Evolutionary conservation across 2,797 vertebrate species (phyloP), one percentile per base, ranked within the genome.

Genomic region (Sarcoramphus papa): DNA sequence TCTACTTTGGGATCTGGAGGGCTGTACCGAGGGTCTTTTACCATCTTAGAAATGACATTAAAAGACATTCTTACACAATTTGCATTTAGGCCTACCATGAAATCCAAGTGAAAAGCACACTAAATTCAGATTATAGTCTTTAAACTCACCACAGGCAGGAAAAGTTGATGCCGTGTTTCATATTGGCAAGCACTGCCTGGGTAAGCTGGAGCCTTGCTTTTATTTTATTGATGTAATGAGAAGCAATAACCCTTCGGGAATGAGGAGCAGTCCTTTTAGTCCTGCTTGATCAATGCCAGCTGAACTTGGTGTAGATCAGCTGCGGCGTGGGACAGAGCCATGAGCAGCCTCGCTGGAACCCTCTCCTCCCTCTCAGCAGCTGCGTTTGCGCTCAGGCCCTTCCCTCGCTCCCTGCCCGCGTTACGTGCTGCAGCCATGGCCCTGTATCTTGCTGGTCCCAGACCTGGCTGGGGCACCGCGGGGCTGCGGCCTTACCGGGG

Each of bases 21-120:
- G 74, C 93, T 97, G 92, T 95, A 97, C 35, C 94, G 91, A 89
- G 89, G 89, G 56, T 97, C 83, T 76, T 96, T 88, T 75, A 92
- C 88, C 94, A 97, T 95, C 83, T 82, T 87, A 76, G 69, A 72
- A 93, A 88, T 31, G 2, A 51, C 43, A 88, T 33, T 88, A 45
- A 82, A 92, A 94, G 28, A 68, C 21, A 35, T 82, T 77, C 56
- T n/a, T 37, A 40, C 3, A 80, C 4, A 41, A 70, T 40, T 21
- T 57, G 28, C 50, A 69, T 54, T 37, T 54, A 72, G 72, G 30
- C 28, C 60, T 53, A 37, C 14, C 37, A 45, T 8, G 1, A 76
- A 87, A 82, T 68, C 53, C 56, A 72, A 79, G 80, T 12, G 43
- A 95, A 91, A 92, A 90, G 47, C 48, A 56, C 45, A 13, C 4